Base-by-base conservation (phyloP, 1,140 invertebrate species). In the Bilobella aurantiaca region DNA sequence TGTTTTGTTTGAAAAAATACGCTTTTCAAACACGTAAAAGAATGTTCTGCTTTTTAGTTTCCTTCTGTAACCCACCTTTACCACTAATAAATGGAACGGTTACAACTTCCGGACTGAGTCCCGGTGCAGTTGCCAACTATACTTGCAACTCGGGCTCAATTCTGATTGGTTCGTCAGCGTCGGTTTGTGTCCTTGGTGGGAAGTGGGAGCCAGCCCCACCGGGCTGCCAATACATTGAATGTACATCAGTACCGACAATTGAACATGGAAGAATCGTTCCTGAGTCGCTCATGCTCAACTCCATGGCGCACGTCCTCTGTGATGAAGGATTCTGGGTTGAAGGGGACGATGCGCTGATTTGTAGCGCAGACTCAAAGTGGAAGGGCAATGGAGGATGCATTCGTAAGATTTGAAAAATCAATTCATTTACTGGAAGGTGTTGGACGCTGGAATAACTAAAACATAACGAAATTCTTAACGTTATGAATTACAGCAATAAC, bases 281-380 rank as follows among this genome's bases (percentile, higher is more conserved):
- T 73, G 85, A 82, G 23, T 72, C 73, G 0, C 64, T 63, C 1
- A 93, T 90, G 0, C 87, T 88, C 31, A 85, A 84, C 5, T 88
- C 87, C 49, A 75, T 87, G 12, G 84, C 86, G 0, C 81, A 83
- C 63, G 96, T 93, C 76, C 81, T 80, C 34, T 97, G 93, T 74
- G 82, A 85, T 37, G 79, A 83, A 23, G 62, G 63, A 3, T 68
- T 65, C 37, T 58, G 0, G 59, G 34, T 23, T 23, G 64, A 31
- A 34, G 83, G 85, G 27, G 80, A 81, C 0, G 84, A 82, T 31
- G 75, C 73, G 3, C 81, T 88, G 29, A 83, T 82, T 1, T 95
- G 91, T 77, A 85, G 85, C 2, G 82, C 84, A 49, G 89, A 91
- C 63, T 91, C 90, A 3, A 87, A 86, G 74, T 96, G 93, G 93